Conservation (phyloP, 35 echinoderm and acorn worm genomes). For the Apostichopus japonicus region DNA sequence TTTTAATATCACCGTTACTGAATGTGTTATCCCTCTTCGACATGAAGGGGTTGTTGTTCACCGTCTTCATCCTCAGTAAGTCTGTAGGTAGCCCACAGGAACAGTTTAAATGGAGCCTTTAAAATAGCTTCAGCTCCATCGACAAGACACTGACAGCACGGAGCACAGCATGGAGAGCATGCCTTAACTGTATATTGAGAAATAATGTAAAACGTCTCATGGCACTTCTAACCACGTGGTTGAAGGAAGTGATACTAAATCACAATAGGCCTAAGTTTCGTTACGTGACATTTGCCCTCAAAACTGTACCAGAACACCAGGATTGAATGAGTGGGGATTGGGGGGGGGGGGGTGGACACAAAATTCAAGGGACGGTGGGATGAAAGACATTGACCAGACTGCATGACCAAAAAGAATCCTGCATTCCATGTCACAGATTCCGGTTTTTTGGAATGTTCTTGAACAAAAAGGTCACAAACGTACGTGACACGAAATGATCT, state of each 20-base stretch:
- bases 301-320: too few species aligned
- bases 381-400: too few species aligned
- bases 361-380: too few species aligned
- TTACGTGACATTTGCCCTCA: too few species aligned
- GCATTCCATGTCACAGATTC: not conserved
- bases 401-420: too few species aligned
- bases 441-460: not conserved
- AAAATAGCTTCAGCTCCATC: not conserved
- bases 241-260: not conserved
- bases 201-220: not conserved
- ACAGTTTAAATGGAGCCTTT: not conserved
- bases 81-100: conserved; percentile 10
- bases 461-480: not conserved
- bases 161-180: conserved; percentile 7
- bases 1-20: not conserved
- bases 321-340: too few species aligned
- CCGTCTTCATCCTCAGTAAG: not conserved
- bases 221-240: too few species aligned
- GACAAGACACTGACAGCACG: not conserved
- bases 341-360: too few species aligned
- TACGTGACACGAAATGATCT: not conserved
- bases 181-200: not conserved
- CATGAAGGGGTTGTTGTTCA: not conserved
- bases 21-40: not conserved
- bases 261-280: too few species aligned